Conservation (phyloP, 2,888 invertebrate species). For the Noctua janthina region DNA sequence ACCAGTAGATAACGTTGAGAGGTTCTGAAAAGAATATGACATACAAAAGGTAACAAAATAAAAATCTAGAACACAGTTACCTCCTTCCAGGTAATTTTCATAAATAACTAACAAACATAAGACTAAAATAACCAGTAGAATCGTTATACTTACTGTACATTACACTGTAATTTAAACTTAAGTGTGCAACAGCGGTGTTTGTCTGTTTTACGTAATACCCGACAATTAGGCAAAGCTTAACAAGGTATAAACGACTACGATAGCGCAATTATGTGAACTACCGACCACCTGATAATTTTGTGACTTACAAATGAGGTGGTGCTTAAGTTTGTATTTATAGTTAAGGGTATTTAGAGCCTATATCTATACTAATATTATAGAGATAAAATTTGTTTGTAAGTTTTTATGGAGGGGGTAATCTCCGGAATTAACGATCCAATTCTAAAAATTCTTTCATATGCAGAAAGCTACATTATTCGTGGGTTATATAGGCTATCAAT, state of each 20-base stretch:
- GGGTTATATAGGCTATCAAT: too few relatives aligned
- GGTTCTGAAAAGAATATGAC: slow-evolving; percentile 18
- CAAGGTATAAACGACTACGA: slow-evolving; percentile 52
- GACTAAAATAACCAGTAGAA: slow-evolving; percentile 44
- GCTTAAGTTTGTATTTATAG: slow-evolving; percentile 1
- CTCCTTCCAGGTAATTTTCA: slow-evolving; percentile 46
- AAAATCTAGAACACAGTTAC: slow-evolving; percentile 30
- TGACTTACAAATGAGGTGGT: slow-evolving; percentile 27
- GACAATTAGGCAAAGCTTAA: slow-evolving; percentile 60
- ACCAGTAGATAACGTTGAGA: not conserved
- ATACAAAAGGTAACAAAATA: slow-evolving; percentile 24
- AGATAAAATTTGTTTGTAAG: too few relatives aligned
- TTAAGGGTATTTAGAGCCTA: not conserved
- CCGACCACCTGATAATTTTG: slow-evolving; percentile 52
- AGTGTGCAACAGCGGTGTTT: slow-evolving; percentile 53
- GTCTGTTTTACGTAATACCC: slow-evolving; percentile 55
- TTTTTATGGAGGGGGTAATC: too few relatives aligned
- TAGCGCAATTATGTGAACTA: slow-evolving; percentile 55
- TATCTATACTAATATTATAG: not conserved
- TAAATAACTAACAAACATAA: slow-evolving; percentile 43
- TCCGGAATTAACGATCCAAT: too few relatives aligned
- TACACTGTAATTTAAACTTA: slow-evolving; percentile 57
- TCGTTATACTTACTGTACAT: slow-evolving; percentile 57
- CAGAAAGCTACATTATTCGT: too few relatives aligned
- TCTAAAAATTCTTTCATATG: too few relatives aligned